A percentile compares a stretch with the other conserved stretches of the same genome.
Conservation (phyloP, 1,140 invertebrate species). For the Panagrolaimus sp. region DNA sequence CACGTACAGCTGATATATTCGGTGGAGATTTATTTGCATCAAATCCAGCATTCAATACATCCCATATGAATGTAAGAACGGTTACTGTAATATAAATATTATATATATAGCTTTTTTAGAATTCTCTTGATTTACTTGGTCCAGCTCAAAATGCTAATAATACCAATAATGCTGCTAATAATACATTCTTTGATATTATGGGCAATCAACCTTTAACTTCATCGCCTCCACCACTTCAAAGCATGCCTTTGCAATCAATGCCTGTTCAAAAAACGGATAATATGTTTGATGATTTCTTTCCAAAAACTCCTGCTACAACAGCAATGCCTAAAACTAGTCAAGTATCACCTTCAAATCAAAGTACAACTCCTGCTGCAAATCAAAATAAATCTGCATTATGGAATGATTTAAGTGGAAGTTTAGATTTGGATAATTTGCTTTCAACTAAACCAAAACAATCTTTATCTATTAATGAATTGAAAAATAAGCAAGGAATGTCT, state of each 20-base stretch:
- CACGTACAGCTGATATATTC: neutral
- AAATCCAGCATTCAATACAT: neutral
- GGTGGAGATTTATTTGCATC: constrained; percentile 1
- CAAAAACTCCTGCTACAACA: neutral
- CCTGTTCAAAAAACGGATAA: neutral
- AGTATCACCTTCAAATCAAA: neutral
- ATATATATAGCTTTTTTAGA: neutral
- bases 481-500: neutral
- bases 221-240: neutral
- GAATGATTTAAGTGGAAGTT: neutral
- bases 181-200: neutral
- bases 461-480: constrained; percentile 1
- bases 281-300: neutral
- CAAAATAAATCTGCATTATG: constrained; percentile 3
- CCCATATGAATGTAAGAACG: neutral
- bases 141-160: neutral
- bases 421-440: constrained; percentile 9
- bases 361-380: neutral
- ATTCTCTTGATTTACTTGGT: constrained; percentile 2
- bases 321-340: neutral
- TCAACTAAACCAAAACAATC: constrained; percentile 9
- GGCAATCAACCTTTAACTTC: neutral
- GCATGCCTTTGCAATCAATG: neutral
- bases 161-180: too few relatives aligned
- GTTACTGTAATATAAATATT: neutral